Percentiles rank a stretch among this genome's conserved stretches.
These are phyloP conservation scores for Tragelaphus buxtoni DNA, from an alignment of 2,113 vertebrate species.

Conservation along the genomic window DNA sequence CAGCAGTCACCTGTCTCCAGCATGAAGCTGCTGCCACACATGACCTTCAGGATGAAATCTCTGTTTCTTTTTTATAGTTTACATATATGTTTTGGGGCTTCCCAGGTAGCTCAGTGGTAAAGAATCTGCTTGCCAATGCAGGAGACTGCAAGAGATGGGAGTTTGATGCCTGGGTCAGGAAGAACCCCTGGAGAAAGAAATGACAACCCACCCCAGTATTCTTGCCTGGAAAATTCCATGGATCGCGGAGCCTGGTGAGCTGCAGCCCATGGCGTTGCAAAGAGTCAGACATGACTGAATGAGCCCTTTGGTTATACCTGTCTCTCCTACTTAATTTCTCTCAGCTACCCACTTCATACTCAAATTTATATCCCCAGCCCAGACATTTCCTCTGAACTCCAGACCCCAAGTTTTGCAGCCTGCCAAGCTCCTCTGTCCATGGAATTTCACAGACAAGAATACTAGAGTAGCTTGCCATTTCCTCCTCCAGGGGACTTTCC, in stretches of 20 bases:
- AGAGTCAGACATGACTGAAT: background rate
- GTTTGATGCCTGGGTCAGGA: background rate
- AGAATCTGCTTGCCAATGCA: background rate
- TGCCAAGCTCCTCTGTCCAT: background rate
- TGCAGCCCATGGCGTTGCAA: background rate
- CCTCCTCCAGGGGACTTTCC: background rate
- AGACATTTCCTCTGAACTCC: background rate
- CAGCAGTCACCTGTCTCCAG: background rate
- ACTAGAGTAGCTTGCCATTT: background rate
- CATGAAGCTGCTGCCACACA: background rate
- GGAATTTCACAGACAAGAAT: background rate
- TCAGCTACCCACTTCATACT: background rate
- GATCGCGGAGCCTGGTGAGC: background rate
- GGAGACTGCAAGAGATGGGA: background rate
- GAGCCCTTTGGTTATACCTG: background rate
- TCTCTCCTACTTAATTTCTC: background rate
- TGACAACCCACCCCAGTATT: background rate
- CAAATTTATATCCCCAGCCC: background rate
- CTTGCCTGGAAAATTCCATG: background rate
- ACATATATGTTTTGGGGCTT: background rate
- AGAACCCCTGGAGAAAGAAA: background rate
- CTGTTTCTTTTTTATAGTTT: background rate
- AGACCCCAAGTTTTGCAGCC: background rate
- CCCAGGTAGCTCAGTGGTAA: background rate
- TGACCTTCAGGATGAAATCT: background rate